A percentile compares a stretch with the other conserved stretches of the same genome.
Conservation (phyloP, 2,888 invertebrate species). For the Brenthis ino region DNA sequence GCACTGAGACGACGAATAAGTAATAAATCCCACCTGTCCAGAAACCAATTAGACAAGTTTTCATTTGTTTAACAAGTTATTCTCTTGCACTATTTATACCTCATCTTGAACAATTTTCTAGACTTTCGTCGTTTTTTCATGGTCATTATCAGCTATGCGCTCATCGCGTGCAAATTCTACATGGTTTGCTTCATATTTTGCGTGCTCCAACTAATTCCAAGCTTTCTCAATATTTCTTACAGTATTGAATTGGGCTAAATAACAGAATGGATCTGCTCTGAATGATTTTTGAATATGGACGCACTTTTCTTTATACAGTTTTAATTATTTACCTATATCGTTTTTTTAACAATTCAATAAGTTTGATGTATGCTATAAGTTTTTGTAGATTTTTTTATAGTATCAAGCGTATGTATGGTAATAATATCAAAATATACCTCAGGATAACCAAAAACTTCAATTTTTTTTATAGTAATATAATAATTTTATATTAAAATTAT, state of each 20-base stretch:
- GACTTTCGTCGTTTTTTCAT: conserved; percentile 43
- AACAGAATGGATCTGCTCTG: conserved; percentile 39
- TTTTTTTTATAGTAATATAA: too few species aligned
- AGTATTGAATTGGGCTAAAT: conserved; percentile 33
- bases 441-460: too few species aligned
- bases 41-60: conserved; percentile 2
- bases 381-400: too few species aligned
- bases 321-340: conserved; percentile 5
- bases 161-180: conserved; percentile 42
- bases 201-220: conserved; percentile 35
- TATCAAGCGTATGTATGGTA: too few species aligned
- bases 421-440: too few species aligned
- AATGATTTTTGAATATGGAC: conserved; percentile 27
- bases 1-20: too few species aligned
- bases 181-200: conserved; percentile 34
- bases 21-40: too few species aligned
- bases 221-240: conserved; percentile 39
- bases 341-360: not conserved
- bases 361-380: too few species aligned
- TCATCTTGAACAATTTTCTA: conserved; percentile 28
- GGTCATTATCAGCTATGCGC: conserved; percentile 20
- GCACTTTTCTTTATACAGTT: conserved; percentile 22
- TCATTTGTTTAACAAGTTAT: conserved; percentile 20
- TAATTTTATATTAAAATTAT: too few species aligned
- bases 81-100: conserved; percentile 37